phyloP scores from a whole-genome alignment of 2,797 vertebrate genomes.

The Phoxinus dragarum region DNA sequence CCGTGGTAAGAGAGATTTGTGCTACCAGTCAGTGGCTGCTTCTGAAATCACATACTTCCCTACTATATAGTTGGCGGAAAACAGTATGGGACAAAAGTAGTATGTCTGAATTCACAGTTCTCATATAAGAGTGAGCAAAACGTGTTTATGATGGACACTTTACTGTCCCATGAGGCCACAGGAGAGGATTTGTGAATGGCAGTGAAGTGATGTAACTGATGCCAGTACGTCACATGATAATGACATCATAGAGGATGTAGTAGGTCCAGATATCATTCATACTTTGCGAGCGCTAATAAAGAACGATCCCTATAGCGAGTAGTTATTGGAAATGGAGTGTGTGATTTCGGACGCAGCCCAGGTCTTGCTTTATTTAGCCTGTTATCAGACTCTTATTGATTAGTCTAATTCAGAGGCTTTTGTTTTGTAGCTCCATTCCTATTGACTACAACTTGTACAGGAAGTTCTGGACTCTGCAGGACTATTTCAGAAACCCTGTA shows the following conservation, averaged over 20 bases:
- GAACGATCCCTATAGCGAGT: neutral
- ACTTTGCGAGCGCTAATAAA: neutral
- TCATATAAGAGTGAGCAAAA: neutral
- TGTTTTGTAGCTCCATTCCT: slow-evolving; percentile 88
- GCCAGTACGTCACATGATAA: neutral
- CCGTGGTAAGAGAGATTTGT: slow-evolving; percentile 78
- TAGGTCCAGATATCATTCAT: neutral
- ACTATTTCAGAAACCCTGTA: slow-evolving; percentile 97
- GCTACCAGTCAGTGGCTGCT: neutral
- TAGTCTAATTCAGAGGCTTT: slow-evolving; percentile 29
- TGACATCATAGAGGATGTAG: neutral
- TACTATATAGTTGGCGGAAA: neutral
- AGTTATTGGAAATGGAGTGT: neutral
- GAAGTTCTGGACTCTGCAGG: slow-evolving; percentile 99
- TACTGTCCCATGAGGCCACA: neutral
- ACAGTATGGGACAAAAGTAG: neutral
- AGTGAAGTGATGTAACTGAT: neutral
- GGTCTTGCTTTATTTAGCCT: neutral
- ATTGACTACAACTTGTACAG: slow-evolving; percentile 99
- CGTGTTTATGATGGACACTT: neutral
- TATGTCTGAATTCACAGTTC: neutral
- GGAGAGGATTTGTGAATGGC: neutral
- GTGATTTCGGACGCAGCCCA: neutral
- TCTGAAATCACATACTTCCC: neutral
- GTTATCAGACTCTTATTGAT: neutral